Evolutionary conservation across 2,888 invertebrate genomes (phyloP).

Genomic region (Pammene fasciana): DNA sequence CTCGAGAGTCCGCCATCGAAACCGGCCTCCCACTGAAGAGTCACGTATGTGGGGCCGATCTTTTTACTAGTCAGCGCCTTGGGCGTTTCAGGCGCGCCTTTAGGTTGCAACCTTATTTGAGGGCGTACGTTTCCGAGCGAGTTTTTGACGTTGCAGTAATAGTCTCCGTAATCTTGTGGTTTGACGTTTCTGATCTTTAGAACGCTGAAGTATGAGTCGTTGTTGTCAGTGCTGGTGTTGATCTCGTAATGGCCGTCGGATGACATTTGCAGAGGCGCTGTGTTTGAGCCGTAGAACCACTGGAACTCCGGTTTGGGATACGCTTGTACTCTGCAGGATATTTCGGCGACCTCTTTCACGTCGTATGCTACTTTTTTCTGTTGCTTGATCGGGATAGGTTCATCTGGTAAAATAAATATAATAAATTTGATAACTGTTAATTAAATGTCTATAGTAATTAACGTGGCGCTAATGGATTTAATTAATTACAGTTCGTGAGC

Average conservation of each 20-base stretch:
- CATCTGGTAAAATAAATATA: slow-evolving; percentile 86
- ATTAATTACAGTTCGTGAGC: no score
- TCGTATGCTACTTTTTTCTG: slow-evolving; percentile 95
- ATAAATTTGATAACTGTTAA: no score
- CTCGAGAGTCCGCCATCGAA: slow-evolving; percentile 95
- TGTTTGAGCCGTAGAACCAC: slow-evolving; percentile 92
- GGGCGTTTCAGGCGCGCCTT: slow-evolving; percentile 94
- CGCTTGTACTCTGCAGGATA: slow-evolving; percentile 94
- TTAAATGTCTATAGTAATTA: no score
- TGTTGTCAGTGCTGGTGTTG: slow-evolving; percentile 90
- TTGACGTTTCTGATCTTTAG: slow-evolving; percentile 88
- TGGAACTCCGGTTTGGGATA: slow-evolving; percentile 97
- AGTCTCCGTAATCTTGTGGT: slow-evolving; percentile 95
- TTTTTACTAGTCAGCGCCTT: slow-evolving; percentile 87
- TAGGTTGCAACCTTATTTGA: slow-evolving; percentile 91
- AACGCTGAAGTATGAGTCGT: slow-evolving; percentile 93
- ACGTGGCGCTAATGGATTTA: no score
- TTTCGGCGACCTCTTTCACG: slow-evolving; percentile 91
- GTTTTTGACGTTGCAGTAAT: slow-evolving; percentile 94
- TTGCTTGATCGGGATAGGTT: slow-evolving; percentile 92
- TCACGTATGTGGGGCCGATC: slow-evolving; percentile 90
- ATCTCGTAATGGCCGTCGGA: slow-evolving; percentile 94
- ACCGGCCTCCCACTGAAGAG: slow-evolving; percentile 93
- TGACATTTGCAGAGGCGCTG: slow-evolving; percentile 89
- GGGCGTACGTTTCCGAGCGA: slow-evolving; percentile 89